A percentile compares a stretch with the other conserved stretches of the same genome.
Conservation (phyloP, 2,888 invertebrate genomes). For the Rhopalosiphum nymphaeae region DNA sequence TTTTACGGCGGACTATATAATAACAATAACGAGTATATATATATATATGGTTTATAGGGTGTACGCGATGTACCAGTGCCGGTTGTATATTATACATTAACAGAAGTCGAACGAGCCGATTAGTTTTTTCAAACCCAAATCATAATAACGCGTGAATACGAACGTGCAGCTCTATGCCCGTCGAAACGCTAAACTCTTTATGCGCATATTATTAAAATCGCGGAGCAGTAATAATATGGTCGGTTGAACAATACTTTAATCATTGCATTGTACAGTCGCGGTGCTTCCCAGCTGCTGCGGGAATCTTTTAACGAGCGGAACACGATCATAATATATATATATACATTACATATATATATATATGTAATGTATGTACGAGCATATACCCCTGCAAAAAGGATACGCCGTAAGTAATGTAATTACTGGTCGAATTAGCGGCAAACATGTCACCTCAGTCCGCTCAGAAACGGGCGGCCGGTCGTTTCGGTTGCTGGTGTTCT, state of each 20-base stretch:
- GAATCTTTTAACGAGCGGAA: constrained; percentile 36
- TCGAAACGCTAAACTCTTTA: constrained; percentile 6
- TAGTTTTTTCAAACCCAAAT: not conserved
- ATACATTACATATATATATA: not conserved
- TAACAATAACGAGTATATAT: not conserved
- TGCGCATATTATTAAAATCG: constrained; percentile 24
- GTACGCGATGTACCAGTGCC: not conserved
- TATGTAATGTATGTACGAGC: not conserved
- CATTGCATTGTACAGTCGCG: constrained; percentile 13
- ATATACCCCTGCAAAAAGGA: not conserved
- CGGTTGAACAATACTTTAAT: constrained; percentile 59
- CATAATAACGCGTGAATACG: not conserved
- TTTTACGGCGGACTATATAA: not conserved
- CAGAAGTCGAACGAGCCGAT: not conserved
- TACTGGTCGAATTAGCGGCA: constrained; percentile 40
- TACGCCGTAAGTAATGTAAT: constrained; percentile 18
- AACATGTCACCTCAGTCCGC: constrained; percentile 13
- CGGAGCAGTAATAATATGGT: constrained; percentile 43
- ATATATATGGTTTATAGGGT: not conserved
- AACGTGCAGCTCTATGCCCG: not conserved
- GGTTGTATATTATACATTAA: not conserved
- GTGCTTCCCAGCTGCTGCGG: constrained; percentile 3
- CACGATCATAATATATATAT: not conserved
- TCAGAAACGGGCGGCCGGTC: not conserved
- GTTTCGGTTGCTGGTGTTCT: not conserved